These are phyloP conservation scores for Garrulus glandarius DNA, from an alignment of 2,797 vertebrate genomes.

Conservation along the genomic window DNA sequence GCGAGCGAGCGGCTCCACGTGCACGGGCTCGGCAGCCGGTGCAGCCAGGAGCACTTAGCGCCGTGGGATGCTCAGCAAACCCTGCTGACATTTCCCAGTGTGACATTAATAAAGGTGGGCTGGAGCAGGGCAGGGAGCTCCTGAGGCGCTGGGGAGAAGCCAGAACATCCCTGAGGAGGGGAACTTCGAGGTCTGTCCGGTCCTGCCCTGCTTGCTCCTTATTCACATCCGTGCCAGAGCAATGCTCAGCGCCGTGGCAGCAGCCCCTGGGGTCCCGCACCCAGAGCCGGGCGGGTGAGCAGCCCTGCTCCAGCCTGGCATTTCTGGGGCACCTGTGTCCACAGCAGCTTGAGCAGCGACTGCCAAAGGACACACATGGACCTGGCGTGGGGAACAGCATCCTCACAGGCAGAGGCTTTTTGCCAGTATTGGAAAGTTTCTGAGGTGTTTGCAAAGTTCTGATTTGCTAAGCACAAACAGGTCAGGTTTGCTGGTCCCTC, in stretches of 20 bases:
- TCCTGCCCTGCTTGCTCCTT: background rate
- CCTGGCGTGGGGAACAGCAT: background rate
- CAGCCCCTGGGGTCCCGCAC: background rate
- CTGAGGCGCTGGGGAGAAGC: background rate
- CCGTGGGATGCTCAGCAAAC: background rate
- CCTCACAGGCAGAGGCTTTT: background rate
- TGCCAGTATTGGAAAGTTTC: rapidly evolving
- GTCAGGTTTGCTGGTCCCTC: background rate
- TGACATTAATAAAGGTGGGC: constrained; percentile 21
- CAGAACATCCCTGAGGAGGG: background rate
- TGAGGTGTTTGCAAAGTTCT: rapidly evolving
- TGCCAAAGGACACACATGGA: background rate
- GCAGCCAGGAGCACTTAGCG: background rate
- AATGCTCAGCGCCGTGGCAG: background rate
- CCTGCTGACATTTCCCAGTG: background rate
- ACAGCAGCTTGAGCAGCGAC: background rate
- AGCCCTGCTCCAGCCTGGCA: background rate
- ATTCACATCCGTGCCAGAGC: rapidly evolving
- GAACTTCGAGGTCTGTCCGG: rapidly evolving
- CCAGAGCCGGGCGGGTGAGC: rapidly evolving
- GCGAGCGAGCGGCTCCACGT: rapidly evolving
- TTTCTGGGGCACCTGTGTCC: background rate
- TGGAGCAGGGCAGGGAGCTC: background rate
- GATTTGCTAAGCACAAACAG: rapidly evolving
- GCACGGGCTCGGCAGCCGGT: background rate